Conservation (phyloP, 2,888 invertebrate species). For the Drosophila barbarae region DNA sequence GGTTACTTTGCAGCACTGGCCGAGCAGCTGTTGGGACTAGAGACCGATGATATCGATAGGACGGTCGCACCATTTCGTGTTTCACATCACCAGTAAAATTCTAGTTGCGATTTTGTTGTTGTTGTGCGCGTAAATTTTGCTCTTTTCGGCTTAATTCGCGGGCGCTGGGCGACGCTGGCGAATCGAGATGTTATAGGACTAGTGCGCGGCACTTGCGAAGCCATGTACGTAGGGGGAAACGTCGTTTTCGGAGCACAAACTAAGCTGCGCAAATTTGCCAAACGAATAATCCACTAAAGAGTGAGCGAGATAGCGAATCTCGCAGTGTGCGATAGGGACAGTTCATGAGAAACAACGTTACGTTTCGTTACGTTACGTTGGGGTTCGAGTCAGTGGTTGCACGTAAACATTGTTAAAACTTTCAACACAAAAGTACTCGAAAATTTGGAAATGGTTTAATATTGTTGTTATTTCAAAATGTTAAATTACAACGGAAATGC, state of each 20-base stretch:
- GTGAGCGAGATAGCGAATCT: constrained; percentile 21
- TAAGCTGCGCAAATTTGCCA: constrained; percentile 34
- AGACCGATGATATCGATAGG: background rate
- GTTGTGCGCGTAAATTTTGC: constrained; percentile 32
- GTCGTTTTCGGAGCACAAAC: constrained; percentile 9
- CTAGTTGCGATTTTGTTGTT: constrained; percentile 47
- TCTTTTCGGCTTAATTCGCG: constrained; percentile 49
- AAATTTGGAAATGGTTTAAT: constrained; percentile 1
- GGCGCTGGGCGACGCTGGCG: constrained; percentile 40
- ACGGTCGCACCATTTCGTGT: background rate
- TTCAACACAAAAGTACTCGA: background rate
- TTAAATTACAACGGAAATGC: background rate
- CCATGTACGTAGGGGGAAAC: constrained; percentile 53
- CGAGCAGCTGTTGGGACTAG: constrained; percentile 42
- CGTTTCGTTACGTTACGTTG: constrained; percentile 11
- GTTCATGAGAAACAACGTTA: background rate
- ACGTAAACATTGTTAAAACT: background rate
- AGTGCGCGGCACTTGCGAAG: constrained; percentile 39
- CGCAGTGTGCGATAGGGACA: constrained; percentile 17
- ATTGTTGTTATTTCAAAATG: background rate
- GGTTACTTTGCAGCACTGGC: constrained; percentile 18
- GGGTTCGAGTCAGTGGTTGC: background rate
- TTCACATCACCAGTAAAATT: constrained; percentile 4
- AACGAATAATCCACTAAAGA: constrained; percentile 5
- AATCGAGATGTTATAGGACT: constrained; percentile 38